Evolutionary conservation across 2,888 invertebrate species (phyloP).

Genomic region (Nymphalis c-album): DNA sequence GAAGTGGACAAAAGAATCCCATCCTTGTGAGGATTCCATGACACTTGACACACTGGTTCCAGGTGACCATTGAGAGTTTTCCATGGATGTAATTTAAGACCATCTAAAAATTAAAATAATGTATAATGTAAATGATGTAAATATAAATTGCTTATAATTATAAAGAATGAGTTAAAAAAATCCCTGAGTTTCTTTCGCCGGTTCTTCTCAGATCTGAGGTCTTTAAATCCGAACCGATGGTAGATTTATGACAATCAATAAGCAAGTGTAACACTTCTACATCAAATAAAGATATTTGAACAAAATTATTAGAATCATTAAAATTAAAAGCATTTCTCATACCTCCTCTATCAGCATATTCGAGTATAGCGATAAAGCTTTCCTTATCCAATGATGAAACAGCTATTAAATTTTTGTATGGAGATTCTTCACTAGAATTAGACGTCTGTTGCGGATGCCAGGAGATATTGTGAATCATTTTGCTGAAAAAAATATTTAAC

Average conservation of each 20-base stretch:
- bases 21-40: conserved; percentile 87
- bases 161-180: too few species aligned
- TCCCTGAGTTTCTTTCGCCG: too few species aligned
- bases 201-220: too few species aligned
- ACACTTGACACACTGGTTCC: conserved; percentile 77
- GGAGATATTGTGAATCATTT: conserved; percentile 83
- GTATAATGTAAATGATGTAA: too few species aligned
- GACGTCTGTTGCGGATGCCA: conserved; percentile 88
- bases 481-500: conserved; percentile 58
- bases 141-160: too few species aligned
- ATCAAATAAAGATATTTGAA: too few species aligned
- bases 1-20: conserved; percentile 85
- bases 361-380: conserved; percentile 65
- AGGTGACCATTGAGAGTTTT: conserved; percentile 77
- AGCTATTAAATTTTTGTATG: conserved; percentile 82
- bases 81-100: conserved; percentile 51
- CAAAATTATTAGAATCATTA: neutral
- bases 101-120: conserved; percentile 47
- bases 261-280: too few species aligned
- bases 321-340: conserved; percentile 13
- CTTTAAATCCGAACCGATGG: too few species aligned
- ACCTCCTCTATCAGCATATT: conserved; percentile 60
- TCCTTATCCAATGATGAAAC: conserved; percentile 81
- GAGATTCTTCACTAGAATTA: conserved; percentile 77
- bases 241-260: too few species aligned